Evolutionary conservation across 2,888 invertebrate genomes (phyloP), one percentile per base, ranked within the genome.

Genomic region (Heterodera filipjevi): DNA sequence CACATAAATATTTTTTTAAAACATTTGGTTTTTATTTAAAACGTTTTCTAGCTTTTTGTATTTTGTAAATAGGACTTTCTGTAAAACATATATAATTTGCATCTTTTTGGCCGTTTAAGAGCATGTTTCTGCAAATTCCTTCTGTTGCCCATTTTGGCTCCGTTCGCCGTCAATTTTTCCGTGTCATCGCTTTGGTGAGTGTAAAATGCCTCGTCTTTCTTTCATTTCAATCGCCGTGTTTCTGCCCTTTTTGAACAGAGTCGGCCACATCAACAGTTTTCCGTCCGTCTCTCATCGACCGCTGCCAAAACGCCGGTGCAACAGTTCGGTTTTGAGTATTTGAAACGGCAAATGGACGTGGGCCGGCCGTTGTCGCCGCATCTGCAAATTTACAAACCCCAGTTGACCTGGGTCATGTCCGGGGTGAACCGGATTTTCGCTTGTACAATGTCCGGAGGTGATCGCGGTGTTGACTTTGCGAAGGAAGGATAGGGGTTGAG

Each of bases 351-450:
- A 83, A 83, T 85, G 80, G 72, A 82, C 19, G 81, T 84, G 77
- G 82, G 81, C 30, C 85, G 89, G 14, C 89, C 89, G 35, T 82
- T 89, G 72, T 85, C 89, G 49, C 89, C 89, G 30, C 88, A 89
- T 84, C 82, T 89, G 68, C 82, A 82, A 79, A 84, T 89, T 81
- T 89, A 89, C 80, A 82, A 87, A 80, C 88, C 87, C 49, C 87
- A 88, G 77, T 82, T 88, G 78, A 89, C 89, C 30, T 89, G 87
- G 89, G 64, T 82, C 77, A 81, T 89, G 64, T 88, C 88, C 27
- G 88, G 88, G 76, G 81, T 84, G 64, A 86, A 87, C 79, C 86
- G 88, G 78, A 85, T 88, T 80, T 78, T 81, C 71, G 89, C 87
- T 64, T 87, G 87, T 70, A 81, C 87, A 19, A 89, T 89, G 89